Evolutionary conservation across 2,113 vertebrate genomes (phyloP).

Genomic region (Phalacrocorax carbo): DNA sequence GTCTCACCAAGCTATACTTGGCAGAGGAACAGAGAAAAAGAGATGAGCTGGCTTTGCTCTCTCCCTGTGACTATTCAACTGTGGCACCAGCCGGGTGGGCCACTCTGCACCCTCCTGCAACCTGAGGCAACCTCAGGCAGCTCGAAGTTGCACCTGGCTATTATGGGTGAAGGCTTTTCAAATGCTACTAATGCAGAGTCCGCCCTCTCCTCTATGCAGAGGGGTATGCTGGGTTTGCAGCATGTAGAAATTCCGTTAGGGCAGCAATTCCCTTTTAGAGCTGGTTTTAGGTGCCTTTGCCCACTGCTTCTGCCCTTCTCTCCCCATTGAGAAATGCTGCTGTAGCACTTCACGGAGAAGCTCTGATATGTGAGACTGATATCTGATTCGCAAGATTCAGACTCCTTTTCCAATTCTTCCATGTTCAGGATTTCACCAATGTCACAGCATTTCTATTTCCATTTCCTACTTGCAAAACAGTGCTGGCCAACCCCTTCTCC

Average conservation of each 20-base stretch:
- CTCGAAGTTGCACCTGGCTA: neutral
- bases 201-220: neutral
- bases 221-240: neutral
- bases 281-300: neutral
- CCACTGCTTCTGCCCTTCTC: neutral
- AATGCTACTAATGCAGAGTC: neutral
- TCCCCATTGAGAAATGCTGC: neutral
- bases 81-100: neutral
- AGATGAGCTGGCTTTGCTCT: constrained; percentile 10
- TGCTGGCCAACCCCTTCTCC: neutral
- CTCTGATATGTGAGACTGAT: too few species aligned
- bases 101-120: neutral
- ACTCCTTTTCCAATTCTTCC: neutral
- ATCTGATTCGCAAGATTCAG: neutral
- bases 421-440: neutral
- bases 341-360: neutral
- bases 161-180: neutral
- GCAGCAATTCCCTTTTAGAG: neutral
- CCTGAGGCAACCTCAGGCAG: neutral
- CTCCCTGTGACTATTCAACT: neutral
- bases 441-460: neutral
- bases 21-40: constrained; percentile 31
- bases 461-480: neutral
- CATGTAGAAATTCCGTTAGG: neutral
- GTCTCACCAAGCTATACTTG: constrained; percentile 44